Evolutionary conservation across 2,797 vertebrate species (phyloP).

Genomic region (Sardinella longiceps): DNA sequence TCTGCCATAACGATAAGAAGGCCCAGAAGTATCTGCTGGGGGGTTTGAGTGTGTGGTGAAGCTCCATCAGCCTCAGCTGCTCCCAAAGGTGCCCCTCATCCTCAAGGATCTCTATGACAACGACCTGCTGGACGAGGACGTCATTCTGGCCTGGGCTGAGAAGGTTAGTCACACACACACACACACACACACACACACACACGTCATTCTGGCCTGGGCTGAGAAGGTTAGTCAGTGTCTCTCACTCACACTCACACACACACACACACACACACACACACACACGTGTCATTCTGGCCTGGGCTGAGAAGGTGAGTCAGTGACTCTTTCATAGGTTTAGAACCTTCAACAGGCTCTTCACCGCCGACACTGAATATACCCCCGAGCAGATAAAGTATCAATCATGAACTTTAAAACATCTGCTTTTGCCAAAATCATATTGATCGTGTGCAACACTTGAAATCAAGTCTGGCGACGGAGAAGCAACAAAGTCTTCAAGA

Average conservation of each 20-base stretch:
- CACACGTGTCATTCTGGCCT: constrained; percentile 92
- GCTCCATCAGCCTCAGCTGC: constrained; percentile 89
- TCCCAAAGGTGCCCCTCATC: constrained; percentile 90
- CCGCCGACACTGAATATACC: too few species aligned
- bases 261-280: too few species aligned
- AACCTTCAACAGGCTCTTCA: too few species aligned
- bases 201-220: constrained; percentile 94
- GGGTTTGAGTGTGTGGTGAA: constrained; percentile 95
- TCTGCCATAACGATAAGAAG: constrained; percentile 96
- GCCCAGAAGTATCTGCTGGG: constrained; percentile 93
- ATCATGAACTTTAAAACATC: too few species aligned
- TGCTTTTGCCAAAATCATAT: too few species aligned
- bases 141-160: constrained; percentile 95
- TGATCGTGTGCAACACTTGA: too few species aligned
- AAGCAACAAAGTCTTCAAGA: too few species aligned
- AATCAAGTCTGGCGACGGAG: too few species aligned
- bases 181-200: too few species aligned
- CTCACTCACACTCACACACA: background rate
- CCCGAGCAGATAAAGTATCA: too few species aligned
- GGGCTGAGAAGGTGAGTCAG: constrained; percentile 92
- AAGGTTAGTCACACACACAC: too few species aligned
- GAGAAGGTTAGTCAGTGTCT: constrained; percentile 96
- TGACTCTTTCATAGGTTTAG: too few species aligned
- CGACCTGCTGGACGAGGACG: constrained; percentile 95
- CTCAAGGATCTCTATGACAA: constrained; percentile 96